Conservation (phyloP, 2,888 invertebrate genomes). For the Nomada ruficornis region DNA sequence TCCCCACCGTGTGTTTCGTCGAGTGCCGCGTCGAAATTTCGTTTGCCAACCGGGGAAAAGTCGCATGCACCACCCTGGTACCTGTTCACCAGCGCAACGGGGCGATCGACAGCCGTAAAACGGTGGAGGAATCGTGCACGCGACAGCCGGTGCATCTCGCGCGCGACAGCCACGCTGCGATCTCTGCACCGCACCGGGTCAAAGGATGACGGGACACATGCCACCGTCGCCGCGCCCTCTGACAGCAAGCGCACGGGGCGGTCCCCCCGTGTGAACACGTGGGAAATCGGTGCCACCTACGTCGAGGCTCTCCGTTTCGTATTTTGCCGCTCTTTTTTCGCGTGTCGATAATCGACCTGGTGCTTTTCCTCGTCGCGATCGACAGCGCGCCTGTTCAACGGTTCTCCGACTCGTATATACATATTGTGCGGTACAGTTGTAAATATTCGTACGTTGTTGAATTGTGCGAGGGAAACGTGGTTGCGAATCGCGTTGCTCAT, state of each 20-base stretch:
- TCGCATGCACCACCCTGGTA: no score
- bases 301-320: background rate
- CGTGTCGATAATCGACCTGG: background rate
- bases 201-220: slow-evolving; percentile 60
- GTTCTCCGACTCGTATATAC: no score
- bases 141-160: slow-evolving; percentile 31
- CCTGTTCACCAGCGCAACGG: background rate
- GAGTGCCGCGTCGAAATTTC: slow-evolving; percentile 15
- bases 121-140: slow-evolving; percentile 23
- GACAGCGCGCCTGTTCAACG: slow-evolving; percentile 15
- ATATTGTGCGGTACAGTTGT: background rate
- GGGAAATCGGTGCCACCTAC: slow-evolving; percentile 56
- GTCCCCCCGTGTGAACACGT: slow-evolving; percentile 69
- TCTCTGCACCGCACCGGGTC: slow-evolving; percentile 36
- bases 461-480: background rate
- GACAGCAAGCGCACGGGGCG: slow-evolving; percentile 67
- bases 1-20: slow-evolving; percentile 43
- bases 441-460: no score
- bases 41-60: background rate
- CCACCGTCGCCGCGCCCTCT: slow-evolving; percentile 67
- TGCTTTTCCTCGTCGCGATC: background rate
- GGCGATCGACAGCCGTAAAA: slow-evolving; percentile 15
- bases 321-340: background rate
- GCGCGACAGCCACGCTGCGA: slow-evolving; percentile 22
- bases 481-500: slow-evolving; percentile 1